Percentiles rank a stretch among this genome's conserved stretches.
These are phyloP conservation scores for Cossypha heuglini DNA, from an alignment of 2,797 vertebrate genomes.

Conservation along the genomic window DNA sequence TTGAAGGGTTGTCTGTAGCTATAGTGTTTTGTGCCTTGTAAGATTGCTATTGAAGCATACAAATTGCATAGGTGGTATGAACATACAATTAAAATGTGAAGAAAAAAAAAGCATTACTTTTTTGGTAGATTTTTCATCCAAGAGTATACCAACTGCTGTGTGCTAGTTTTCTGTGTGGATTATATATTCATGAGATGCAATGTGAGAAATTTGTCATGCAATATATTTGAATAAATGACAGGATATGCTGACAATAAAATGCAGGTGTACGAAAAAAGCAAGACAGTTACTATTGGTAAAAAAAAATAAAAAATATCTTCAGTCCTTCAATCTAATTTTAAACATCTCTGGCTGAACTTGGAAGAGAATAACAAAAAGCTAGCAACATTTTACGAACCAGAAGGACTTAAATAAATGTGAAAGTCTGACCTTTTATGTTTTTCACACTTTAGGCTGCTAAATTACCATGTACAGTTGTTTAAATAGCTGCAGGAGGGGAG, in stretches of 20 bases:
- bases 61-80: not conserved
- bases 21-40: not conserved
- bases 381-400: not conserved
- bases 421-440: not conserved
- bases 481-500: not conserved
- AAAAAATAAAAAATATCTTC: not conserved
- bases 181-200: conserved; percentile 17
- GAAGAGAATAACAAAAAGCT: not conserved
- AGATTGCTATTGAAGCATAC: not conserved
- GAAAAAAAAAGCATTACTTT: not conserved
- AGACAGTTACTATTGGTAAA: not conserved
- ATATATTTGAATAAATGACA: not conserved
- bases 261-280: not conserved
- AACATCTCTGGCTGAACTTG: not conserved
- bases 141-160: not conserved
- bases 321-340: not conserved
- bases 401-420: not conserved
- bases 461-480: not conserved
- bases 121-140: not conserved
- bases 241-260: not conserved
- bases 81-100: not conserved
- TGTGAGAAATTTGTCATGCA: not conserved
- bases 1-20: not conserved
- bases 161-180: conserved; percentile 8
- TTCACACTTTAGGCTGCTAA: not conserved